These are phyloP conservation scores for Pachydiplax longipennis DNA, from an alignment of 2,888 invertebrate genomes.

Conservation along the genomic window DNA sequence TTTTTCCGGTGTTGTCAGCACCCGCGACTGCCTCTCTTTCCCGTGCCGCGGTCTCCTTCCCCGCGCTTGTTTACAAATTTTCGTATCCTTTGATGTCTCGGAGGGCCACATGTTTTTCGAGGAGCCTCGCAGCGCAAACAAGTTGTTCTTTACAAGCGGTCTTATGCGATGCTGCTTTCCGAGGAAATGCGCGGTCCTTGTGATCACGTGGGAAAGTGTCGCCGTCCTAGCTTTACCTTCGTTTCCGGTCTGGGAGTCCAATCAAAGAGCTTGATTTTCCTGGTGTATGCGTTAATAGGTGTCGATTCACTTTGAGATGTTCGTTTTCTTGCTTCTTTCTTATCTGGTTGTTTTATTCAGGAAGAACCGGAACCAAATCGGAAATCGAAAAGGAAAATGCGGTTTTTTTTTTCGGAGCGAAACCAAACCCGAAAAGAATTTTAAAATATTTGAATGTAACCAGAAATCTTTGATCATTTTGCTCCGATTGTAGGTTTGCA, in stretches of 20 bases:
- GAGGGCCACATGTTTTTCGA: background rate
- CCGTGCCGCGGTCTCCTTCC: background rate
- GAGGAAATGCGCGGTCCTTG: background rate
- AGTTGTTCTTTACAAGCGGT: background rate
- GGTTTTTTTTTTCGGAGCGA: no score
- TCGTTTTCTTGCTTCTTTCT: no score
- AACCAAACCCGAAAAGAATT: no score
- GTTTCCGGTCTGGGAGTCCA: no score
- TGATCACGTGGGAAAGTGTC: background rate
- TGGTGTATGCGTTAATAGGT: no score
- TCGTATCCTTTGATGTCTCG: background rate
- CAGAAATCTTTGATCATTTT: no score
- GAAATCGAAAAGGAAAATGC: no score
- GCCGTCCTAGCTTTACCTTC: background rate
- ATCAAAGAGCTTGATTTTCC: background rate
- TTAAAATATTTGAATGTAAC: no score
- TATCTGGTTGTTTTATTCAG: no score
- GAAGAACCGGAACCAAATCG: no score
- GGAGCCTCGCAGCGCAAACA: background rate
- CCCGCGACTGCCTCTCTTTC: background rate
- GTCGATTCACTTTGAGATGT: no score
- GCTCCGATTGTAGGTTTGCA: no score
- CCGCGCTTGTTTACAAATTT: background rate
- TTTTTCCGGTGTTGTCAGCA: background rate
- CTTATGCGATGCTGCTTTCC: background rate